Base-by-base conservation (phyloP, 2,888 invertebrate species). In the Aphodius sticticus region DNA sequence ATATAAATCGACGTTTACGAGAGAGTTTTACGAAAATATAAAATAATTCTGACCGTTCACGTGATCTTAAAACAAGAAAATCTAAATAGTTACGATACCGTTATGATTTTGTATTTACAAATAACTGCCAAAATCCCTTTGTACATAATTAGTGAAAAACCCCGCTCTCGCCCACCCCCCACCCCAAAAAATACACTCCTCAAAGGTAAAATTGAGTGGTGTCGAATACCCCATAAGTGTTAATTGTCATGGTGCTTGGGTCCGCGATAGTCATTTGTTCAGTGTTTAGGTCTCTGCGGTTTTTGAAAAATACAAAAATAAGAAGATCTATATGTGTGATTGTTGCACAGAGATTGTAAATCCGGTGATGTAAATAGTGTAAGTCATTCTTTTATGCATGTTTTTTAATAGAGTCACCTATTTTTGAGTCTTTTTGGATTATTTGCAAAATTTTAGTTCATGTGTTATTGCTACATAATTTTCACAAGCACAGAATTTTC, bases 211-310 rank as follows among this genome's bases (percentile, higher is more conserved):
- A 36, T 69, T 69, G 14, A 69, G 70, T 70, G 15, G 37, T 69
- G 26, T 69, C 70, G 37, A 78, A 80, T 71, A 78, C 69, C 69
- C 76, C 69, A 74, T 80, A 77, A 79, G 76, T 77, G 78, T 78
- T 79, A 77, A 75, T 78, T 77, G 79, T 81, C 77, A 76, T 78
- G 77, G 71, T 79, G 78, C 78, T 79, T 79, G 72, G 79, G 78
- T 74, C 35, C 37, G 35, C 74, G 36, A 35, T 37, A 74, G 37
- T 16, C 15, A 74, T 74, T 37, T n/a, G 74, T 77, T 77, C 36
- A 78, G 75, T 70, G 69, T 71, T 69, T 72, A 72, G 69, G 72
- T 79, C 76, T 76, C 74, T 53, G 69, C 72, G 77, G 69, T 70
- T 76, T 69, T 14, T 15, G 5, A 69, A 79, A 70, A 76, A 76